Evolutionary conservation across 2,113 vertebrate genomes (phyloP).

Genomic region (Dicaeum eximium): DNA sequence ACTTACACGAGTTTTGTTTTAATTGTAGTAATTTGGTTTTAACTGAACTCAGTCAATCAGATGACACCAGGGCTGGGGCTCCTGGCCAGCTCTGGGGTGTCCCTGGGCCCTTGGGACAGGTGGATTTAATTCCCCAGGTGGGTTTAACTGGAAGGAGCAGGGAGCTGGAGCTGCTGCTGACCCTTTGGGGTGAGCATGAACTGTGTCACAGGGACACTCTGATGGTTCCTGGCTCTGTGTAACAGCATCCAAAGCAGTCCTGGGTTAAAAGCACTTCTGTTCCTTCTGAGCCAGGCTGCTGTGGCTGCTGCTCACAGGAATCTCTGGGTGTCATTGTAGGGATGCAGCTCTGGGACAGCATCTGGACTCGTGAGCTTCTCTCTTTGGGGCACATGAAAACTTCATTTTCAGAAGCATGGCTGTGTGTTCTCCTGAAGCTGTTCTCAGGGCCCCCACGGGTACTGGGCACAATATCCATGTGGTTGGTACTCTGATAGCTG

Average conservation of each 20-base stretch:
- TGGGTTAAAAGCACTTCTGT: fast-evolving
- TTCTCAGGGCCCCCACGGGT: fast-evolving
- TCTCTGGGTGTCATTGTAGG: not conserved
- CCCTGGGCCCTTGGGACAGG: not conserved
- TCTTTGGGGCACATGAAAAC: not conserved
- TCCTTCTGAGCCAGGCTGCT: too few relatives aligned
- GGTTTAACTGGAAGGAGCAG: not conserved
- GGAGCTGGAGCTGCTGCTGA: not conserved
- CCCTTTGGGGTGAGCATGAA: too few relatives aligned
- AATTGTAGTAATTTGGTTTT: not conserved
- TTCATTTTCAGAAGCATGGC: not conserved
- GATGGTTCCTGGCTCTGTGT: not conserved
- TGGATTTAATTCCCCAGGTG: not conserved
- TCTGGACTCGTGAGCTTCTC: not conserved
- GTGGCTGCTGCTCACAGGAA: too few relatives aligned
- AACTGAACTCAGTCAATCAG: too few relatives aligned
- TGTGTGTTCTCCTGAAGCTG: not conserved
- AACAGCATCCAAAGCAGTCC: not conserved
- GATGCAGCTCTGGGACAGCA: not conserved
- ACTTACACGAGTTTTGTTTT: not conserved
- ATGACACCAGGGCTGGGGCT: not conserved
- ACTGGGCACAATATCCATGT: fast-evolving
- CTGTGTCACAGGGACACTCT: not conserved
- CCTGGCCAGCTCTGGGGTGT: not conserved
- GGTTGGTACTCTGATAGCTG: fast-evolving